phyloP scores from a whole-genome alignment of 2,113 vertebrate genomes.

The Corydoras sp. region DNA sequence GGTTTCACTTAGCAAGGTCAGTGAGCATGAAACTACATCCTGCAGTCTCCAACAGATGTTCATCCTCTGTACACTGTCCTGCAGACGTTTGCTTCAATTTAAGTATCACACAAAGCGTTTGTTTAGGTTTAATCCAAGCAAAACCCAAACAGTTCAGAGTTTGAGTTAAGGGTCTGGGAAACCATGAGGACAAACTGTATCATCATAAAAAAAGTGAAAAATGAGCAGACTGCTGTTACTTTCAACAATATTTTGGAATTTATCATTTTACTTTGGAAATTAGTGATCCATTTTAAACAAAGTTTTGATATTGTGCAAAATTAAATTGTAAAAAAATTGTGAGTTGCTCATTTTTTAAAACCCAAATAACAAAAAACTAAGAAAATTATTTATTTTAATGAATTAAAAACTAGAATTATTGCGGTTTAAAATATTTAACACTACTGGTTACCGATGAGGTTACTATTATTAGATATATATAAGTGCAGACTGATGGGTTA shows the following conservation, averaged over 20 bases:
- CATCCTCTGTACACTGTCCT: neutral
- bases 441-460: no score
- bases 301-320: no score
- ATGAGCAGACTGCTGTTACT: neutral
- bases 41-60: constrained; percentile 5
- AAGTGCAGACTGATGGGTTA: no score
- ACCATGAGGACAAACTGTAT: neutral
- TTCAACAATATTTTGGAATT: neutral
- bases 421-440: no score
- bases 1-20: neutral
- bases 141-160: constrained; percentile 6
- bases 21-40: neutral
- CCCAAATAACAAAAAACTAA: no score
- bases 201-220: neutral
- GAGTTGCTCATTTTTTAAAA: no score
- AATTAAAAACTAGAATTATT: no score
- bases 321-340: no score
- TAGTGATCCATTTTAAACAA: no score
- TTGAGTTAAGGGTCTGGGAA: constrained; percentile 3
- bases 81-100: neutral
- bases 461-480: no score
- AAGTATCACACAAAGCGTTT: constrained; percentile 10
- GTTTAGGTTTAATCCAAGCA: constrained; percentile 22
- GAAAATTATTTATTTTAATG: no score
- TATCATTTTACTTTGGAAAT: no score